Evolutionary conservation across 2,113 vertebrate species (phyloP).

Genomic region (Zingel zingel): DNA sequence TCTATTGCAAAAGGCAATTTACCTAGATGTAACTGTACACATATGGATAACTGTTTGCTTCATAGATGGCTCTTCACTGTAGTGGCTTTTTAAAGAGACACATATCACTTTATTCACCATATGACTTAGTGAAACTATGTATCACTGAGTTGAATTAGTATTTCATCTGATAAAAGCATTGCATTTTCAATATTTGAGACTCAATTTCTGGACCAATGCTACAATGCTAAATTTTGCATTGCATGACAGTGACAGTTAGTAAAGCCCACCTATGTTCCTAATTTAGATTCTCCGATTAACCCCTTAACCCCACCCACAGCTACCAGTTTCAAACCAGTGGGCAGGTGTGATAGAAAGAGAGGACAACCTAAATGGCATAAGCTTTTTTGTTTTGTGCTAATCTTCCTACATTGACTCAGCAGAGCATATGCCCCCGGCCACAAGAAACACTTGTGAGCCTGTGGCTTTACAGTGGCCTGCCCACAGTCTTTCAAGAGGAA

Average conservation of each 20-base stretch:
- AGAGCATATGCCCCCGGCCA: conserved; percentile 68
- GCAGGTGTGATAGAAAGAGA: conserved; percentile 74
- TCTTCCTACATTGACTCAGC: conserved; percentile 81
- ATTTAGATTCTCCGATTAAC: conserved; percentile 65
- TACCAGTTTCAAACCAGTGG: conserved; percentile 76
- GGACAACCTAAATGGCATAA: conserved; percentile 71
- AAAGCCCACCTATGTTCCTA: conserved; percentile 55
- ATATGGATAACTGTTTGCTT: background rate
- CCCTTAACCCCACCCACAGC: conserved; percentile 64
- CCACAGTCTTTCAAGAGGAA: conserved; percentile 80
- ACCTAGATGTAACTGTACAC: background rate
- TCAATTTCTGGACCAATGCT: background rate
- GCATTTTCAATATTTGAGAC: background rate
- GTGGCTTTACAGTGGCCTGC: conserved; percentile 76
- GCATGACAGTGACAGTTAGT: conserved; percentile 48
- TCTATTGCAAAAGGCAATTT: background rate
- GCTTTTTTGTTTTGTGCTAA: conserved; percentile 48
- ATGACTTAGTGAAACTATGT: conserved; percentile 47
- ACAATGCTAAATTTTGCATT: background rate
- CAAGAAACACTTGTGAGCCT: conserved; percentile 76
- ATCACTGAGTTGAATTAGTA: conserved; percentile 2
- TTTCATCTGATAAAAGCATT: background rate
- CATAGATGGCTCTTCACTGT: background rate
- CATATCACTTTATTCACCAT: conserved; percentile 16
- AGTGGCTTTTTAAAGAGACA: background rate